Base-by-base conservation (phyloP, 1,140 invertebrate species). In the Cotesia vestalis region DNA sequence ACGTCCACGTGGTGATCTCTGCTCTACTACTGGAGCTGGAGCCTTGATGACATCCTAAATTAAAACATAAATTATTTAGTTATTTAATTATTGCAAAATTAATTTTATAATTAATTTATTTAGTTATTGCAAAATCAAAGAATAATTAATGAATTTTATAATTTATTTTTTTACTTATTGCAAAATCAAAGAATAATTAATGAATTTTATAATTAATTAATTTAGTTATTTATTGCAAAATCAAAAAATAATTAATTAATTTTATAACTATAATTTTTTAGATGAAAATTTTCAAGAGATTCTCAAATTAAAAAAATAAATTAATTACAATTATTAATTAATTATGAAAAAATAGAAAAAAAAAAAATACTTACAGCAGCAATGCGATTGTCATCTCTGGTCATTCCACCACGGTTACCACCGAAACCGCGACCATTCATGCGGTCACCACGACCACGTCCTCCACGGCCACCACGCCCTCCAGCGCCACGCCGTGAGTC, bases 401-500 rank as follows among this genome's bases (percentile, higher is more conserved):
- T 77, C 17, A 79, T 66, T 68, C 83, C 83, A 52, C 81, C 78
- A 46, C 87, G 84, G 66, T 84, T 79, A 12, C 85, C 83, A 67
- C 84, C 83, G 60, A 81, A 78, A 38, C 85, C 85, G 63, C 85
- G 79, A 4, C 84, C 81, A 53, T 80, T 82, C 6, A 77, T 71
- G 36, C 84, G 78, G 60, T 83, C 87, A 36, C 85, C 86, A 14
- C 85, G 83, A 73, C 86, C 85, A 40, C 92, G 89, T 51, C 91
- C 88, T 1, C 83, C 81, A 9, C 83, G 79, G 14, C 90, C 88
- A 4, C 90, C 88, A 35, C 91, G 89, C 6, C 88, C 88, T 51
- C 90, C 89, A 12, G 91, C 88, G 63, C 91, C 91, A 80, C 94
- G 91, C 74, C 93, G 90, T 11, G 90, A 91, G 81, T 96, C 95